Conservation (phyloP, 2,113 vertebrate species). For the Podarcis cretensis region DNA sequence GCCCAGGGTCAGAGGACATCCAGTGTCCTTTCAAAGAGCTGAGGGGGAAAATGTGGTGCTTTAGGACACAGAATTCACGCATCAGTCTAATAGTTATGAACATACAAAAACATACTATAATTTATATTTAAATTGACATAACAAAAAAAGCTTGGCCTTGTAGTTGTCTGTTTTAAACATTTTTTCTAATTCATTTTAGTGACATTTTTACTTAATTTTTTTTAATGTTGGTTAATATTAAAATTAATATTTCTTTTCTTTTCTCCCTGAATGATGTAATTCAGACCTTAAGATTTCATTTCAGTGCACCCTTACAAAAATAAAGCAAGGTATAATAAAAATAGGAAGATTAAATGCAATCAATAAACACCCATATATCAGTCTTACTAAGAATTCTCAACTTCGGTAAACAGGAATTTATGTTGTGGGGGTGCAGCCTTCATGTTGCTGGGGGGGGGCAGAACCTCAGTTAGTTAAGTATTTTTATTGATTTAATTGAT, state of each 20-base stretch:
- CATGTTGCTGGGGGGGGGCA: too few species aligned
- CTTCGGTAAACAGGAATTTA: too few species aligned
- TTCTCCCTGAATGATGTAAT: background rate
- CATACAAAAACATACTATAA: slow-evolving; percentile 17
- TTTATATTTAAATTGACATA: slow-evolving; percentile 19
- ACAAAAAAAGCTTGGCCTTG: background rate
- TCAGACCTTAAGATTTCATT: background rate
- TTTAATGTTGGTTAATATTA: background rate
- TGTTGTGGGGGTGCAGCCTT: too few species aligned
- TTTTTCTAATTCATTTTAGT: background rate
- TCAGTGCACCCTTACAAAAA: background rate
- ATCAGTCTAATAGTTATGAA: slow-evolving; percentile 26
- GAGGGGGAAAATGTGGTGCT: background rate
- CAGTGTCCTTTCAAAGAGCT: background rate
- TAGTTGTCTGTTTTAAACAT: background rate
- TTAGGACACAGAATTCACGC: too few species aligned
- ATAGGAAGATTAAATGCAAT: background rate
- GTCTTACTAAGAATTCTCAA: too few species aligned
- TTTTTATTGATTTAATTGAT: too few species aligned
- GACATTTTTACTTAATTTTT: background rate
- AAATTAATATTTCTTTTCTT: background rate
- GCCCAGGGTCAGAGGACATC: background rate
- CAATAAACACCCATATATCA: background rate
- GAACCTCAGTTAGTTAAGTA: too few species aligned
- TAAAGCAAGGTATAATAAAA: background rate